Base-by-base conservation (phyloP, 2,797 vertebrate species). In the Hylomyscus alleni region DNA sequence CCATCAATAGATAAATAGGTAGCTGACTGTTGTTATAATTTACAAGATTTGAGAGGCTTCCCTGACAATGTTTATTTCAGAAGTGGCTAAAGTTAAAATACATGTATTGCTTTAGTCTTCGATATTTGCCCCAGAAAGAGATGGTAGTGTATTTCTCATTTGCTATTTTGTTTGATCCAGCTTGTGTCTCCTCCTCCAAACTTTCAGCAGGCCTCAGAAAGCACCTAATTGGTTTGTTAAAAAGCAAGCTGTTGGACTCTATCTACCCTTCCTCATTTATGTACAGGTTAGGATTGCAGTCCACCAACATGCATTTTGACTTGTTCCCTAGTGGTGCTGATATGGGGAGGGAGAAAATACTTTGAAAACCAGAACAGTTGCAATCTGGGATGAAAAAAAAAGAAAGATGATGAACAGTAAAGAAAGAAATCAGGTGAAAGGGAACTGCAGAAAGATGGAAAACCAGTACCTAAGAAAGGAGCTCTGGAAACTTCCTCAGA, bases 101-200 rank as follows among this genome's bases (percentile, higher is more conserved):
- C 31, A 73, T 85, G 77, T 95, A 90, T 95, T 91, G 95, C 12
- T 94, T 91, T 90, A n/a, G 3, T 72, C 93, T 89, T n/a, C 83
- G 24, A 67, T 24, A 91, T 56, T 82, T 91, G 80, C 17, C 37
- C 60, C 58, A 82, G 29, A 96, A 56, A 89, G 10, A 84, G 17
- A 95, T 37, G 78, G 82, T 1, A 84, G 31, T 72, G 1, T 54
- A 92, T 87, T 50, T 8, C 22, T 81, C 34, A 80, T 50, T 31
- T 87, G 0, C 40, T 60, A 54, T 37, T 65, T 90, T 89, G 34
- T 52, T 31, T 89, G 44, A 84, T 73, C 76, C 4, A n/a, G 20
- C 85, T n/a, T 54, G 60, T 52, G 15, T 72, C n/a, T n/a, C n/a
- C 19, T 62, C 24, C 62, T 83, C 87, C 87, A 56, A 84, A 73